Evolutionary conservation across 2,888 invertebrate species (phyloP).

Genomic region (Acheta domesticus): DNA sequence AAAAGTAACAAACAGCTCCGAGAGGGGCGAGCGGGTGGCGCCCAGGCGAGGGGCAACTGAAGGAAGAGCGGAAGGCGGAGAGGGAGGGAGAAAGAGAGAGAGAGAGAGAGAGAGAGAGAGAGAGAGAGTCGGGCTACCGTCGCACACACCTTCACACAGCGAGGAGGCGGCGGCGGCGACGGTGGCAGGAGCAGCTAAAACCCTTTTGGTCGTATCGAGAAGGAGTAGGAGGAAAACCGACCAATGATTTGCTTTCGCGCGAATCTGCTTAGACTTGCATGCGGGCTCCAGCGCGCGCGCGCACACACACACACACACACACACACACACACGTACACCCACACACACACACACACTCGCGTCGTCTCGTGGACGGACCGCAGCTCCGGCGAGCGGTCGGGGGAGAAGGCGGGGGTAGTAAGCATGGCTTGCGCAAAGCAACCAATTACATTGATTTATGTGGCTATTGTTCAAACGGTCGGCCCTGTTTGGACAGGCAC

Average conservation of each 20-base stretch:
- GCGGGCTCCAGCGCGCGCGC: constrained; percentile 22
- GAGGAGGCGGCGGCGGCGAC: constrained; percentile 22
- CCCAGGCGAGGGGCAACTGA: no score
- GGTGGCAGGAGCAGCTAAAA: constrained; percentile 24
- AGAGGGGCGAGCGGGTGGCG: not conserved
- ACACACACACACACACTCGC: not conserved
- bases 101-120: no score
- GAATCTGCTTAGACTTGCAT: constrained; percentile 35
- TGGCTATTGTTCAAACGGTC: constrained; percentile 86
- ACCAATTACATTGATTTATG: constrained; percentile 93
- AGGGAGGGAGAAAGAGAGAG: no score
- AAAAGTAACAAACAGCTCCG: not conserved
- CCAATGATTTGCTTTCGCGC: constrained; percentile 34
- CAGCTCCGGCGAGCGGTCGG: not conserved
- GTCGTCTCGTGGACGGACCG: not conserved
- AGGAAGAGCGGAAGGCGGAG: no score
- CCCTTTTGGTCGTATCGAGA: constrained; percentile 1
- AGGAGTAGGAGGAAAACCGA: constrained; percentile 23
- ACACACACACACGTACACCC: not conserved
- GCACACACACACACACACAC: constrained; percentile 26
- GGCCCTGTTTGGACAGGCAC: constrained; percentile 52
- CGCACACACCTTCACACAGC: constrained; percentile 28
- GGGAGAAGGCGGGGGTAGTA: constrained; percentile 22
- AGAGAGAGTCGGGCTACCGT: no score
- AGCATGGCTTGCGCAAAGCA: constrained; percentile 41